Conservation (phyloP, 2,113 vertebrate genomes). For the Patagioenas fasciata region DNA sequence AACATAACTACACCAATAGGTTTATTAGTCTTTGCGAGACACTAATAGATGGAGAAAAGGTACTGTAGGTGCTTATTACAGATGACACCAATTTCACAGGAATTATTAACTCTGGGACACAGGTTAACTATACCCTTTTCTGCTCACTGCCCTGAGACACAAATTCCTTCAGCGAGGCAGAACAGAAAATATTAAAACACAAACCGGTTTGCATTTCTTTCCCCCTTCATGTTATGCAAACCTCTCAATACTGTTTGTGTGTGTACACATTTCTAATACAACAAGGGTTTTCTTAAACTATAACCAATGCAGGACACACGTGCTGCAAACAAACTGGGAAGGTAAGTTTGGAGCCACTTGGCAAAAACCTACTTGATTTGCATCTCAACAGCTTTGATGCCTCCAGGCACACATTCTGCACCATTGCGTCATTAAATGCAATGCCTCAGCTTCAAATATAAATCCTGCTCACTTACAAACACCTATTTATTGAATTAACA, state of each 20-base stretch:
- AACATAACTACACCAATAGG: background rate
- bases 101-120: background rate
- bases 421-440: background rate
- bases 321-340: background rate
- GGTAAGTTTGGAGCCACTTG: background rate
- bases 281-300: background rate
- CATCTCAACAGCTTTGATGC: background rate
- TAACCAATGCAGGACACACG: background rate
- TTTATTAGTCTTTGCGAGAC: background rate
- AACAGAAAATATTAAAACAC: background rate
- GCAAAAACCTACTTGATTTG: conserved; percentile 2
- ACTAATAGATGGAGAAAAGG: background rate
- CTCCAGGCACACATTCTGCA: background rate
- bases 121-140: background rate
- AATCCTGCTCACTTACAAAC: background rate
- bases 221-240: rapidly evolving
- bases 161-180: background rate
- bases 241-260: background rate
- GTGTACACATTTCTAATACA: background rate
- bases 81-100: background rate
- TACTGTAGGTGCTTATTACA: background rate
- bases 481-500: background rate
- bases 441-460: background rate
- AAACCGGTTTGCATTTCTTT: background rate
- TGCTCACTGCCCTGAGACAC: background rate